Evolutionary conservation across 2,113 vertebrate species (phyloP), one percentile per base, ranked within the genome.

Genomic region (Takifugu flavidus): DNA sequence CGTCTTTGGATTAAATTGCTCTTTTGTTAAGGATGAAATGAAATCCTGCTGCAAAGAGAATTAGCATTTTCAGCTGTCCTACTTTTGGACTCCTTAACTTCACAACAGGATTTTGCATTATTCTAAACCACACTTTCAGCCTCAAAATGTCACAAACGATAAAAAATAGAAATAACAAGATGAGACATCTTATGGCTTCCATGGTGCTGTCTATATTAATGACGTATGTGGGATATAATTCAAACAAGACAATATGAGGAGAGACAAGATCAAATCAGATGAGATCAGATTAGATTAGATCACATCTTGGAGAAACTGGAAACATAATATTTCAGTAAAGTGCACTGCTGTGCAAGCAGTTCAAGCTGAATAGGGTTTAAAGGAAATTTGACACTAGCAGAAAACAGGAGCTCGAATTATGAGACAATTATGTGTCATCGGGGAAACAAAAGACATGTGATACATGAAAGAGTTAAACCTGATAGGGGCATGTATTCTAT

Each of bases 401-500:
- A 54, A 44, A 27, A n/a, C 34, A 7, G 15, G 20, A 2, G 51
- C 59, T 53, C 67, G 52, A 25, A n/a, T 68, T 69, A 55, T 49
- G 25, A 58, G 25, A 59, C 25, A 44, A 53, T 43, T 20, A n/a
- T 6, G 6, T 72, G 54, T 75, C 73, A 70, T 26, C 34, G 25
- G 58, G 14, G 60, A 55, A 46, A 75, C 59, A 71, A 59, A 75
- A 70, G 51, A 56, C 59, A 60, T n/a, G 49, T 29, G 67, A 62
- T 60, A 58, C 73, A 53, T 69, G 64, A 66, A 63, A 68, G 50
- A 51, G 69, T n/a, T 15, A 67, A 61, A 80, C 75, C 61, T 72
- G 74, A 72, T 42, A 67, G 53, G 59, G 67, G 7, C 67, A 61
- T 59, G 71, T 10, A 71, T 56, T 53, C 81, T 65, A 63, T 80